These are phyloP conservation scores for Neodiprion fabricii DNA, from an alignment of 1,140 invertebrate species.

Conservation along the genomic window DNA sequence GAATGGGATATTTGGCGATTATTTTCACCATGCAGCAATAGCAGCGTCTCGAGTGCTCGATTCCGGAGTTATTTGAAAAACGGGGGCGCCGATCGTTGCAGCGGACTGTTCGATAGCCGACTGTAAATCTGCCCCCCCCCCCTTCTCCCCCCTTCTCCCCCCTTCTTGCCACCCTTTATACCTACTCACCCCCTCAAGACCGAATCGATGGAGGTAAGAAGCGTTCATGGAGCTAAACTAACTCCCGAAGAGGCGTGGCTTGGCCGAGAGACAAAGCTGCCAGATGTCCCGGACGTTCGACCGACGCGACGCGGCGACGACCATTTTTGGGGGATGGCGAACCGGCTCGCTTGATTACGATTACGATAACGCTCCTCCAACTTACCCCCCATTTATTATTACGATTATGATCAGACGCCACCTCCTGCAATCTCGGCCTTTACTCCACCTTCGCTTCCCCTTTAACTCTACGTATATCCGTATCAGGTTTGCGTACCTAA, in stretches of 20 bases:
- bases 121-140: background rate
- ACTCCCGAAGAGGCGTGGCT: constrained; percentile 45
- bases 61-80: background rate
- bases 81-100: background rate
- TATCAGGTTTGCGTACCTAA: background rate
- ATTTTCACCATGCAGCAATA: too few relatives aligned
- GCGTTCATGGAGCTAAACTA: constrained; percentile 40
- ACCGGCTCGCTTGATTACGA: background rate
- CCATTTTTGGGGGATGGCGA: background rate
- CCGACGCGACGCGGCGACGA: constrained; percentile 13
- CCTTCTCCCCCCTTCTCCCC: too few relatives aligned
- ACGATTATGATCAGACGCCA: background rate
- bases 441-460: too few relatives aligned
- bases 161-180: too few relatives aligned
- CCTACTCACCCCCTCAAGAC: background rate
- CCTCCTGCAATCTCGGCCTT: background rate
- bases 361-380: background rate
- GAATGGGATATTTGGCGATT: too few relatives aligned
- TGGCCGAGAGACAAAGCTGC: constrained; percentile 43
- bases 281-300: constrained; percentile 43
- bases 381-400: background rate
- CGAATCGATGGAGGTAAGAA: constrained; percentile 21
- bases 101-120: background rate
- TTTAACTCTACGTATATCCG: background rate
- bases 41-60: too few relatives aligned